Evolutionary conservation across 2,888 invertebrate species (phyloP), one percentile per base, ranked within the genome.

Genomic region (Oscheius myriophilus): DNA sequence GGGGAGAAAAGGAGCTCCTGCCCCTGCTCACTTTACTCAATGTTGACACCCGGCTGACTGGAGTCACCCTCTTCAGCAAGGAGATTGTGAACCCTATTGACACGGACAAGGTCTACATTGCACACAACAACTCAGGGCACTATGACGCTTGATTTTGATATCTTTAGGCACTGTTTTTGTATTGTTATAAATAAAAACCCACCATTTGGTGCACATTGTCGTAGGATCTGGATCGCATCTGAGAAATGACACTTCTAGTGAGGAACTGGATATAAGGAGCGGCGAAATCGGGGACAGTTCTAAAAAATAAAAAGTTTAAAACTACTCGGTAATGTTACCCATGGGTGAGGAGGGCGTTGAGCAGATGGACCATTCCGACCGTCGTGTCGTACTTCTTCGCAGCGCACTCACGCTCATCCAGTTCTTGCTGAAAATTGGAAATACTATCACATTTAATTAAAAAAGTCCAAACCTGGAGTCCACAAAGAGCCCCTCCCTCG

Each of bases 321-420:
- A 7, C 14, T 23, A 25, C 4, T 41, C 2, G 1, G n/a, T 16
- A 4, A 21, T 1, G 52, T 33, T 51, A 75, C 75, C 69, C 67
- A 26, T 78, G 75, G 42, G 45, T 67, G 12, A 85, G 64, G 4
- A 85, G 74, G 1, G 76, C 68, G 14, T 75, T 64, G 43, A 85
- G 55, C 52, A 85, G 61, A 42, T 74, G 69, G 9, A 80, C 72
- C 53, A 80, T 78, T 2, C 82, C 82, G 23, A 82, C 64, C 9
- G 84, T 76, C 18, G 71, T 78, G 52, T 82, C 79, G 54, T 80
- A 84, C 26, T 75, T 64, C 41, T 78, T 79, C 23, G 53, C 52
- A 4, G 69, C 52, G 46, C 82, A 76, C 67, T 84, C 84, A 52
- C 75, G 63, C 54, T 83, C 80, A n/a, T 84, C 84, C 53, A 84